phyloP scores from a whole-genome alignment of 2,888 invertebrate genomes.

The Hirtodrosophila duncani region DNA sequence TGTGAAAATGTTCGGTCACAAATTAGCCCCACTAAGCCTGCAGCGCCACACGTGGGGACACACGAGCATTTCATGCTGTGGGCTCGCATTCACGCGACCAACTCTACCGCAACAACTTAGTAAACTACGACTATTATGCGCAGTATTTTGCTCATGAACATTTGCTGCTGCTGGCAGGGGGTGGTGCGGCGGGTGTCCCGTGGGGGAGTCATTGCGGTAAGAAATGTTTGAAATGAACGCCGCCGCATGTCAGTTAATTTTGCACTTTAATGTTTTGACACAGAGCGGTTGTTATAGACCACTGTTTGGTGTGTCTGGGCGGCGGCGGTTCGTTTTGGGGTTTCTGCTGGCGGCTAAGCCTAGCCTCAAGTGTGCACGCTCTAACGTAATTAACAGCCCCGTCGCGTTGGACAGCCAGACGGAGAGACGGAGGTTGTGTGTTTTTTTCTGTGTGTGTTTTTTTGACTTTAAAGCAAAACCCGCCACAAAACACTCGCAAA shows the following conservation, averaged over 20 bases:
- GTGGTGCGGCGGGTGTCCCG: neutral
- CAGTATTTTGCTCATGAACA: neutral
- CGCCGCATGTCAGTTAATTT: slow-evolving; percentile 56
- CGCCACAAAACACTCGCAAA: neutral
- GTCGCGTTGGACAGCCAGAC: neutral
- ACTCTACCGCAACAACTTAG: neutral
- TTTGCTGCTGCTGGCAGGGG: neutral
- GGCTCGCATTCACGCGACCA: too few relatives aligned
- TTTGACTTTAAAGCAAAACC: too few relatives aligned
- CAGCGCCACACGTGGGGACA: too few relatives aligned
- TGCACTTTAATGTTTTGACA: slow-evolving; percentile 58
- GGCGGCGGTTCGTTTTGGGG: slow-evolving; percentile 11
- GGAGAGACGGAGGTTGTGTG: neutral
- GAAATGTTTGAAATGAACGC: too few relatives aligned
- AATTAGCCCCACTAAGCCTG: too few relatives aligned
- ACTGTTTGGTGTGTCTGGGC: too few relatives aligned
- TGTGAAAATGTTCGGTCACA: too few relatives aligned
- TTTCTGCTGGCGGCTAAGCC: too few relatives aligned
- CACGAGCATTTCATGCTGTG: too few relatives aligned
- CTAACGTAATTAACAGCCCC: slow-evolving; percentile 55
- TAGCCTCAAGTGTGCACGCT: slow-evolving; percentile 23
- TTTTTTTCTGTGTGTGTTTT: neutral
- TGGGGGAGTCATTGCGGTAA: slow-evolving; percentile 22
- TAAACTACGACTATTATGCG: neutral
- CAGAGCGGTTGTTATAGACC: slow-evolving; percentile 53